A percentile compares a stretch with the other conserved stretches of the same genome.
These are phyloP conservation scores for Pachydiplax longipennis DNA, from an alignment of 2,888 invertebrate species.

Conservation along the genomic window DNA sequence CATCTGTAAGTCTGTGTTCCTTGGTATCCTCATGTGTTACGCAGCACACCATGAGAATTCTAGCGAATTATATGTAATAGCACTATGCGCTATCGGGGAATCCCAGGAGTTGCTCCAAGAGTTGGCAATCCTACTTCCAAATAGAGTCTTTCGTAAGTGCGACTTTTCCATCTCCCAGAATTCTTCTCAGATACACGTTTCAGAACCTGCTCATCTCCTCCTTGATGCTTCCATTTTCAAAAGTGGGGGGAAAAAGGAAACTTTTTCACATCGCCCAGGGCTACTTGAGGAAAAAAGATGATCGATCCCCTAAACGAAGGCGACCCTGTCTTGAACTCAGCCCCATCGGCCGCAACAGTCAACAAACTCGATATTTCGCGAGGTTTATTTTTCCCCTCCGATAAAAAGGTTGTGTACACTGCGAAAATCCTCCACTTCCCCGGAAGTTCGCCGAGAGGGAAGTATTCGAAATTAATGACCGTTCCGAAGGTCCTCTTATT, in stretches of 20 bases:
- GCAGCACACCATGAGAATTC: no score
- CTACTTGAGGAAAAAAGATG: conserved; percentile 29
- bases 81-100: neutral
- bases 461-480: neutral
- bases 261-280: neutral
- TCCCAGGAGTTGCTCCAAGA: neutral
- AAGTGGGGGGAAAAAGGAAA: neutral
- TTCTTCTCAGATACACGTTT: neutral
- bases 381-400: neutral
- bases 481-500: neutral
- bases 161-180: neutral
- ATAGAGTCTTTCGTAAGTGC: no score
- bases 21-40: no score
- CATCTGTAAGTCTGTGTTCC: no score
- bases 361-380: neutral
- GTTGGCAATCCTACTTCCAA: neutral
- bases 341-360: conserved; percentile 14
- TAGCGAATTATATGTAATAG: neutral
- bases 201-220: neutral
- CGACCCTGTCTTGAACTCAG: neutral
- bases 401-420: neutral
- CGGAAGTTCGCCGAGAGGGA: neutral
- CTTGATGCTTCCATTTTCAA: neutral
- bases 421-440: neutral
- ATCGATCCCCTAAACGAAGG: neutral